Percentiles rank a stretch among this genome's conserved stretches.
Conservation (phyloP, 2,888 invertebrate species). For the Auanema sp. region DNA sequence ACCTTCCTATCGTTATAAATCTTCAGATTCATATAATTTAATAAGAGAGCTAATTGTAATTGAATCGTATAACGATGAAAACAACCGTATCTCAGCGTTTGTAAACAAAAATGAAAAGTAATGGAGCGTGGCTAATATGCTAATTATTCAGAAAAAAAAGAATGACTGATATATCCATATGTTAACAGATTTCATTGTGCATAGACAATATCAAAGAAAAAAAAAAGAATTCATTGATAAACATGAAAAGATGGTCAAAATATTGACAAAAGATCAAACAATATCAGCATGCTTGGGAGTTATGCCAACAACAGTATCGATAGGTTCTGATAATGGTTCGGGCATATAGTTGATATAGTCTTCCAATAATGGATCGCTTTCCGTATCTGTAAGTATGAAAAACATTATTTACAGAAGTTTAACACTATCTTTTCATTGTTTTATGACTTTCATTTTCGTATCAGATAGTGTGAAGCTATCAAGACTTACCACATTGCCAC, state of each 20-base stretch:
- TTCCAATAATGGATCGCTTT: constrained; percentile 2
- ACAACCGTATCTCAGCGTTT: no score
- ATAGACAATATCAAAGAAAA: constrained; percentile 8
- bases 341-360: not conserved
- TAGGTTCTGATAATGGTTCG: not conserved
- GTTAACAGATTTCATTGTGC: constrained; percentile 5
- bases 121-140: no score
- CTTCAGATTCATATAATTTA: no score
- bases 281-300: constrained; percentile 4
- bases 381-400: not conserved
- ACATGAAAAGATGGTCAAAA: not conserved
- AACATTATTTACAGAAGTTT: not conserved
- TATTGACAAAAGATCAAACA: constrained; percentile 7
- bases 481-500: constrained; percentile 45
- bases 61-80: no score
- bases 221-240: constrained; percentile 1
- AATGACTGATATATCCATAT: no score
- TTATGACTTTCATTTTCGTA: not conserved
- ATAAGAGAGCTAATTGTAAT: no score
- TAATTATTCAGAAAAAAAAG: no score
- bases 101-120: no score
- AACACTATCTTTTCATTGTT: not conserved
- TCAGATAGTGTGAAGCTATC: not conserved
- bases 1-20: no score
- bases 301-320: constrained; percentile 5